phyloP scores from a whole-genome alignment of 2,797 vertebrate species.

The Falco naumanni region DNA sequence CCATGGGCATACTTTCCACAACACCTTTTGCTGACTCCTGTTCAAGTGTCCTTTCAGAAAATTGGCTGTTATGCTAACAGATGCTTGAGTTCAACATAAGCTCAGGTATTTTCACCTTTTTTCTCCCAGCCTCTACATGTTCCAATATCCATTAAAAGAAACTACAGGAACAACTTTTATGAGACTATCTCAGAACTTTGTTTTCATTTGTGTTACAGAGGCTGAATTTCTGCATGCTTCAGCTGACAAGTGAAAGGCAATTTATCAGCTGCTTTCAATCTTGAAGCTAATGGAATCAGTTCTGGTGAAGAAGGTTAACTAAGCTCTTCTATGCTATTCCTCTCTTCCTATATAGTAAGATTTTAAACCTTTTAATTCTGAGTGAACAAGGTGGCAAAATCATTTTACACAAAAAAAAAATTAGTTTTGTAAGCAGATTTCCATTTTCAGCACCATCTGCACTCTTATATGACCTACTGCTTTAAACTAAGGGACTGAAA shows the following conservation, averaged over 20 bases:
- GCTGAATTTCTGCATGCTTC: constrained; percentile 18
- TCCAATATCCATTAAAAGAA: neutral
- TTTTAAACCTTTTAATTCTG: neutral
- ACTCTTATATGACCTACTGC: neutral
- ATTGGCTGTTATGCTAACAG: neutral
- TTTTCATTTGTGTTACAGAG: neutral
- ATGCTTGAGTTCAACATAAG: neutral
- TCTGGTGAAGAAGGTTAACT: constrained; percentile 4
- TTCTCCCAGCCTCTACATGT: neutral
- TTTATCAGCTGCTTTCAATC: constrained; percentile 14
- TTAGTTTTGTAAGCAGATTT: constrained; percentile 30
- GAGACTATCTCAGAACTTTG: neutral
- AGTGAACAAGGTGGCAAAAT: neutral
- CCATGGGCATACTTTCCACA: neutral
- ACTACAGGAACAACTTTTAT: neutral
- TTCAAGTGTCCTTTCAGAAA: neutral
- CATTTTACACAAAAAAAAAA: neutral
- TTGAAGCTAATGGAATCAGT: constrained; percentile 1
- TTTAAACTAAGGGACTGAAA: neutral
- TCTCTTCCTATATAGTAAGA: neutral
- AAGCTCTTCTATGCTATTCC: neutral
- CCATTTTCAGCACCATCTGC: constrained; percentile 3
- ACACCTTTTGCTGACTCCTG: neutral
- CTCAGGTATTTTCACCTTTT: neutral
- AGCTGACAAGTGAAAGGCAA: constrained; percentile 41